Evolutionary conservation across 2,888 invertebrate genomes (phyloP).

Genomic region (Endotricha flammealis): DNA sequence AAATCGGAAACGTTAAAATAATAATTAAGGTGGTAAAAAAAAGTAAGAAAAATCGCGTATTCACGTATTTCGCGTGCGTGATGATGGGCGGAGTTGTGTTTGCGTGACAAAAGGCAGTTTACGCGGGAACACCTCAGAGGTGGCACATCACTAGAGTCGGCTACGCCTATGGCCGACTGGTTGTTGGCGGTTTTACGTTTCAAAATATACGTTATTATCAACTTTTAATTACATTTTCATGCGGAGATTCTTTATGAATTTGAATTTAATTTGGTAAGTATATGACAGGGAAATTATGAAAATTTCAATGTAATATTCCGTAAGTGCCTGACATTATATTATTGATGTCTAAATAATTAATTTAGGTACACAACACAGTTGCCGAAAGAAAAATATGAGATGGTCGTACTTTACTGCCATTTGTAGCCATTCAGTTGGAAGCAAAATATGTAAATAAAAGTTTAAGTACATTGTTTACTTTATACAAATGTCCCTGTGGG

Average conservation of each 20-base stretch:
- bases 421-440: no score
- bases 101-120: slow-evolving; percentile 68
- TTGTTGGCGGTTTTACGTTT: slow-evolving; percentile 36
- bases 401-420: no score
- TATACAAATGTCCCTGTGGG: no score
- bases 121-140: slow-evolving; percentile 63
- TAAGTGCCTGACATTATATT: no score
- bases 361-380: no score
- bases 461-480: no score
- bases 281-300: neutral
- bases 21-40: slow-evolving; percentile 19
- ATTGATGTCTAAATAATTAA: no score
- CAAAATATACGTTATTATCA: slow-evolving; percentile 23
- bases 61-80: slow-evolving; percentile 42
- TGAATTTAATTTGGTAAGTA: neutral
- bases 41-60: slow-evolving; percentile 30
- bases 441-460: no score
- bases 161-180: slow-evolving; percentile 60
- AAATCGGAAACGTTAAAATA: slow-evolving; percentile 6
- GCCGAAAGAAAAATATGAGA: no score
- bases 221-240: slow-evolving; percentile 17
- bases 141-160: slow-evolving; percentile 61
- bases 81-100: slow-evolving; percentile 65
- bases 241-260: neutral
- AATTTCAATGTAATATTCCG: neutral